A percentile compares a stretch with the other conserved stretches of the same genome.
These are phyloP conservation scores for Prionailurus viverrinus DNA, from an alignment of 2,113 vertebrate species.

Conservation along the genomic window DNA sequence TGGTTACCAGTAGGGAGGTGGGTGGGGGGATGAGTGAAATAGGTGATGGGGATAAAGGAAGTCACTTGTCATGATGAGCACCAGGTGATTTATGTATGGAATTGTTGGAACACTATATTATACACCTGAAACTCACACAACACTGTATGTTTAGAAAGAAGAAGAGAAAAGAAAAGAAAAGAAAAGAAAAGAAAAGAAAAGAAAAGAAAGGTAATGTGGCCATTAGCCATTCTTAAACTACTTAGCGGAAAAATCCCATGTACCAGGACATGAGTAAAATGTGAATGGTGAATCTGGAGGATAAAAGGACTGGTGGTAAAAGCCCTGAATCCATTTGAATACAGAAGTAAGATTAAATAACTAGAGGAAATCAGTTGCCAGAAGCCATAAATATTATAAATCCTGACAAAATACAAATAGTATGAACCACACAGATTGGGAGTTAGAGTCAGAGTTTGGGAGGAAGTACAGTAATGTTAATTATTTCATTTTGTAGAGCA, in stretches of 20 bases:
- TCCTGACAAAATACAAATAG: background rate
- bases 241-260: background rate
- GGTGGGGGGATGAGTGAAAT: background rate
- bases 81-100: background rate
- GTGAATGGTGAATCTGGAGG: background rate
- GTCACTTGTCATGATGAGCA: background rate
- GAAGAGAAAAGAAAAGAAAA: background rate
- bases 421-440: slow-evolving; percentile 27
- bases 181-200: too few species aligned
- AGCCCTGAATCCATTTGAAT: background rate
- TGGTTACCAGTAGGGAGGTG: background rate
- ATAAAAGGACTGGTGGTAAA: background rate
- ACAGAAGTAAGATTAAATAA: slow-evolving; percentile 32
- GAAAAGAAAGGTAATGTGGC: background rate
- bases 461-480: slow-evolving; percentile 17
- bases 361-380: slow-evolving; percentile 17
- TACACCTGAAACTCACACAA: background rate
- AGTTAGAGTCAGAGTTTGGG: background rate
- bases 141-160: background rate
- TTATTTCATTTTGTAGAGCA: slow-evolving; percentile 11
- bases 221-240: slow-evolving; percentile 26
- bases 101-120: background rate
- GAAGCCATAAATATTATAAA: slow-evolving; percentile 42
- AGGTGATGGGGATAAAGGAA: background rate
- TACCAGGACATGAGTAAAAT: background rate